phyloP scores from a whole-genome alignment of 2,113 vertebrate genomes.

The Caranx ignobilis region DNA sequence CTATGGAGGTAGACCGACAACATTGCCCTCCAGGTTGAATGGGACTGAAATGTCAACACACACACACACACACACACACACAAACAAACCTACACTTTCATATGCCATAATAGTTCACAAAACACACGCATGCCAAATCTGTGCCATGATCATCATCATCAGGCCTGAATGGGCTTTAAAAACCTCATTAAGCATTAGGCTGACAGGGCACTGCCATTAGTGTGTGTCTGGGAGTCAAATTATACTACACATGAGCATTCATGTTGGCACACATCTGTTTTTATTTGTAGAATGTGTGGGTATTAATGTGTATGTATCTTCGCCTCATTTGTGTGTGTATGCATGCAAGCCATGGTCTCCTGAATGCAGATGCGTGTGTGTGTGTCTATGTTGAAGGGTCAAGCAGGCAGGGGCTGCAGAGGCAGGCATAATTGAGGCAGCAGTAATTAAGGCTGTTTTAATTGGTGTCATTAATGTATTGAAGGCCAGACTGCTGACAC shows the following conservation, averaged over 20 bases:
- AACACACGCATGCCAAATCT: not conserved
- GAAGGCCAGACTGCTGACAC: slow-evolving; percentile 48
- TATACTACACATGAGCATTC: not conserved
- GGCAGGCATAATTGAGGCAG: slow-evolving; percentile 31
- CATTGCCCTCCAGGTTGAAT: not conserved
- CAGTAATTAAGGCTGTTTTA: slow-evolving; percentile 61
- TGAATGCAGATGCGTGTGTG: not conserved
- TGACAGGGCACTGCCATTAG: slow-evolving; percentile 3
- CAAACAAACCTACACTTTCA: slow-evolving; percentile 6
- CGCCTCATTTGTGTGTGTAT: not conserved
- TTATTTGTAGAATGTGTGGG: not conserved
- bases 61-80: slow-evolving; percentile 11
- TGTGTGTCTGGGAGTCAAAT: not conserved
- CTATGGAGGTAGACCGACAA: not conserved
- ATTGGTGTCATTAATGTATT: slow-evolving; percentile 47
- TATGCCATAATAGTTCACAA: slow-evolving; percentile 17
- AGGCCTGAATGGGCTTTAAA: slow-evolving; percentile 15
- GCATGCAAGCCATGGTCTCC: not conserved
- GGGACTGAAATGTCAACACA: not conserved
- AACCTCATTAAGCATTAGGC: slow-evolving; percentile 57
- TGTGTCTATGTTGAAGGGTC: not conserved
- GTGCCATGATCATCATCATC: slow-evolving; percentile 24
- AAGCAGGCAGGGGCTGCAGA: slow-evolving; percentile 30
- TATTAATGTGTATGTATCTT: not conserved
- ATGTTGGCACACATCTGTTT: not conserved